Percentiles rank a stretch among this genome's conserved stretches.
Evolutionary conservation across 1,140 invertebrate species (phyloP).

Genomic region (Drosophila bocki): DNA sequence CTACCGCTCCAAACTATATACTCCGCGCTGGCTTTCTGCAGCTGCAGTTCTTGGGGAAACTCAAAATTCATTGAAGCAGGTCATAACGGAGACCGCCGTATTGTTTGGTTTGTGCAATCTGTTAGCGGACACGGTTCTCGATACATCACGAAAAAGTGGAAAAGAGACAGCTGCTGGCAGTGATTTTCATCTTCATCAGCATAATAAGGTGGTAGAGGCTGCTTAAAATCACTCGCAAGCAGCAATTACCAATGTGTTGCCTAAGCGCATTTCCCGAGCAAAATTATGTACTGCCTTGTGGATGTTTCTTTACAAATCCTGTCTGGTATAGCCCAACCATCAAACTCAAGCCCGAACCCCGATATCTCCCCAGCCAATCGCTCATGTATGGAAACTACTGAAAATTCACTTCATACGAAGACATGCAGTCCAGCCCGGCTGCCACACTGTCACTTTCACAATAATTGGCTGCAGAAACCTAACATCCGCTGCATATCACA

Average conservation of each 20-base stretch:
- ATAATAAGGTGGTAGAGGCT: background rate
- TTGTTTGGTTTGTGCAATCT: slow-evolving; percentile 65
- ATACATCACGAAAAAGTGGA: slow-evolving; percentile 42
- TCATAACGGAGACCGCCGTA: slow-evolving; percentile 45
- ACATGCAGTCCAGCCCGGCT: slow-evolving; percentile 9
- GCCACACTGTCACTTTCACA: slow-evolving; percentile 64
- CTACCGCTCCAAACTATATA: slow-evolving; percentile 12
- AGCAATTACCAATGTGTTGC: slow-evolving; percentile 13
- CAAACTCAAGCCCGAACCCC: background rate
- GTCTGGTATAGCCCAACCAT: slow-evolving; percentile 10
- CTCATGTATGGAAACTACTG: slow-evolving; percentile 49
- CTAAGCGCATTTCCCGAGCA: background rate
- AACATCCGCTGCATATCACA: slow-evolving; percentile 51
- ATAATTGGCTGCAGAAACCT: slow-evolving; percentile 57
- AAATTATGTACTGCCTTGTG: background rate
- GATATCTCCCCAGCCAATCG: slow-evolving; percentile 8
- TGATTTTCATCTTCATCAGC: slow-evolving; percentile 3
- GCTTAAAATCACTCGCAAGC: too few relatives aligned
- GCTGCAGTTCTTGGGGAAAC: slow-evolving; percentile 10
- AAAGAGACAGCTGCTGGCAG: slow-evolving; percentile 5
- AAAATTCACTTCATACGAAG: slow-evolving; percentile 18
- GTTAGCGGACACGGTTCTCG: slow-evolving; percentile 28
- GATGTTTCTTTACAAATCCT: slow-evolving; percentile 34
- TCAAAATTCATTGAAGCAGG: slow-evolving; percentile 68
- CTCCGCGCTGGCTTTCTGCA: slow-evolving; percentile 32